phyloP scores from a whole-genome alignment of 2,888 invertebrate genomes.

The Catonia carolina region DNA sequence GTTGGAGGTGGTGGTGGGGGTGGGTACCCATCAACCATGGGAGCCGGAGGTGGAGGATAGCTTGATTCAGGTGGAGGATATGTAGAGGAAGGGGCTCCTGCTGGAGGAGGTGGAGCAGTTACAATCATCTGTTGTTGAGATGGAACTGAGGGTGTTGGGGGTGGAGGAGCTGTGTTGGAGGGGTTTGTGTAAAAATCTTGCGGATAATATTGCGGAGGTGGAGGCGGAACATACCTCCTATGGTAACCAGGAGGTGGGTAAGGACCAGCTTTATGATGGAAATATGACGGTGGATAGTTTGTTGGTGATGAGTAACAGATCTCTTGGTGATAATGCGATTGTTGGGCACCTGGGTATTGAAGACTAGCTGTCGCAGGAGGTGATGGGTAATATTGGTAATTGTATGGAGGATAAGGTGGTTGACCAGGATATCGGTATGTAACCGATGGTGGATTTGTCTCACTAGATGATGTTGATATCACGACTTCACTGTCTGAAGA shows the following conservation, averaged over 20 bases:
- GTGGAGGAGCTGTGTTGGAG: slow-evolving; percentile 28
- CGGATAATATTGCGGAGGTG: slow-evolving; percentile 24
- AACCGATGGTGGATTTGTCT: slow-evolving; percentile 36
- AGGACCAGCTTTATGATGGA: slow-evolving; percentile 28
- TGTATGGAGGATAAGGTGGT: slow-evolving; percentile 40
- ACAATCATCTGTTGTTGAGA: slow-evolving; percentile 48
- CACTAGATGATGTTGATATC: slow-evolving; percentile 39
- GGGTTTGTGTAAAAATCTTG: slow-evolving; percentile 30
- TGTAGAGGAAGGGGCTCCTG: slow-evolving; percentile 43
- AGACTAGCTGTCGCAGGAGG: slow-evolving; percentile 39
- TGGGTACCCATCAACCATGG: slow-evolving; percentile 27
- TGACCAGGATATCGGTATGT: slow-evolving; percentile 41
- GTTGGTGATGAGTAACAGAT: slow-evolving; percentile 43
- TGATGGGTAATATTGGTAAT: slow-evolving; percentile 41
- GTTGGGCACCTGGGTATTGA: slow-evolving; percentile 37
- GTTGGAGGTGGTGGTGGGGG: slow-evolving; percentile 41
- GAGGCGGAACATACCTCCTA: slow-evolving; percentile 19
- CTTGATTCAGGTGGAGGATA: slow-evolving; percentile 35
- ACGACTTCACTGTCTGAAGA: slow-evolving; percentile 41
- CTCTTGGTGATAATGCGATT: slow-evolving; percentile 46
- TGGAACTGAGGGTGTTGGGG: slow-evolving; percentile 36
- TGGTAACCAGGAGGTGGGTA: slow-evolving; percentile 28
- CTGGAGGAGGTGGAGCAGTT: slow-evolving; percentile 44
- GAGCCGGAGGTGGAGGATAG: slow-evolving; percentile 24
- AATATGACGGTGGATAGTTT: slow-evolving; percentile 42